These are phyloP conservation scores for Pteria penguin DNA, from an alignment of 2,888 invertebrate species.

Conservation along the genomic window DNA sequence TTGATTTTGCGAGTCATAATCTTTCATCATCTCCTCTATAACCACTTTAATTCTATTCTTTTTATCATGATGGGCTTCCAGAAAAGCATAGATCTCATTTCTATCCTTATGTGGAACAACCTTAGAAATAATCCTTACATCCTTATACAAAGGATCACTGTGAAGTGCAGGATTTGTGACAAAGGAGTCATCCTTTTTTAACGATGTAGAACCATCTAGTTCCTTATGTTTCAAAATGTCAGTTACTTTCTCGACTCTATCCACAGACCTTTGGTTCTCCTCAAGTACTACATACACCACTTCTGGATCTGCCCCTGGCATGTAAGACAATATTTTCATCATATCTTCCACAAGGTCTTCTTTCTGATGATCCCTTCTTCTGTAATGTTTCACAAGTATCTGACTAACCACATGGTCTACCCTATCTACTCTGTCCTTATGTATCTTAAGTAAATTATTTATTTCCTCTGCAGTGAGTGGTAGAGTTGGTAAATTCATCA, in stretches of 20 bases:
- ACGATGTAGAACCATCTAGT: background rate
- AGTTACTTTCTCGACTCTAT: constrained; percentile 44
- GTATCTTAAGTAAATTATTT: constrained; percentile 50
- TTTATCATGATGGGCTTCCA: constrained; percentile 73
- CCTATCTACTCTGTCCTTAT: constrained; percentile 42
- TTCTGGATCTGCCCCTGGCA: constrained; percentile 48
- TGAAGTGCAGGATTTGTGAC: constrained; percentile 57
- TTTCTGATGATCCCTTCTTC: constrained; percentile 18
- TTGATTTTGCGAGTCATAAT: constrained; percentile 42
- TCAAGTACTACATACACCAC: constrained; percentile 49
- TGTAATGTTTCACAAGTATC: constrained; percentile 26
- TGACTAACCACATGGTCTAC: constrained; percentile 50
- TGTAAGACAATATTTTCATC: constrained; percentile 24
- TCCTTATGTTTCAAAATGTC: constrained; percentile 28
- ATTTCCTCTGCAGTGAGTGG: constrained; percentile 49
- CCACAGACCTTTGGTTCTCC: constrained; percentile 24
- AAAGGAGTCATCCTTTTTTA: constrained; percentile 41
- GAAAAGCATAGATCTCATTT: constrained; percentile 75
- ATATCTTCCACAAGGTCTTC: constrained; percentile 46
- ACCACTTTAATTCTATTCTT: constrained; percentile 70
- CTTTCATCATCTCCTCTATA: constrained; percentile 66
- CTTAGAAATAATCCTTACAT: constrained; percentile 67
- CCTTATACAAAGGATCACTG: constrained; percentile 69
- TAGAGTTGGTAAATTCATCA: constrained; percentile 31
- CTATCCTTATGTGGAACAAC: constrained; percentile 71